Base-by-base conservation (phyloP, 2,888 invertebrate genomes). In the Patella caerulea region DNA sequence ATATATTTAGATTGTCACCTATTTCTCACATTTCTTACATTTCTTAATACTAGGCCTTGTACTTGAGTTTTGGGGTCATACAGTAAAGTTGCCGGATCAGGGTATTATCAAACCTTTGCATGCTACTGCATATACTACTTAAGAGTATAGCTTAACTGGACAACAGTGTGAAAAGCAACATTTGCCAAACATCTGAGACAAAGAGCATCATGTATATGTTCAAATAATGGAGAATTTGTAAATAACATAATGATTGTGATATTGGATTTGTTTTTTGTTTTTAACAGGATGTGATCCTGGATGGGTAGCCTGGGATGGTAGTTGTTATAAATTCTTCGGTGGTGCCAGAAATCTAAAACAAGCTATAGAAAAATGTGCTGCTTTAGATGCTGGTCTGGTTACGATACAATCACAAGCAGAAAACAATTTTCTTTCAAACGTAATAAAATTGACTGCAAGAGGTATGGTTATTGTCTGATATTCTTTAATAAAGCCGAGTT, bases 391-490 rank as follows among this genome's bases (percentile, higher is more conserved):
- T 0, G 89, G 91, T 69, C 89, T 94, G 56, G 85, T 93, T 14
- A 92, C 92, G 78, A 91, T 94, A 75, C 89, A 91, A 55, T 91
- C 90, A n/a, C 92, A 93, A 88, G 88, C 88, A 56, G 94, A 94
- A 86, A 94, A 93, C 85, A 92, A 94, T 86, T 94, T 94, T 84
- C 82, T 94, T 29, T 94, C 94, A 14, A 93, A 93, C 82, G 91
- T 93, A 91, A 85, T 94, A 76, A 80, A 76, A 29, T 45, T 45
- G 45, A 45, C 45, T 9, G 45, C 45, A 9, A 45, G 45, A 9
- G 45, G 45, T 45, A 45, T 45, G 9, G 45, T 45, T 45, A 9
- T 45, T 9, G 9, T 45, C 45, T 45, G 45, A 45, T 45, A 45
- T 45, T 45, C 9, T 45, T 0, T 45, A 9, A 45, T 45, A 45